Evolutionary conservation across 2,113 vertebrate species (phyloP).

Genomic region (Montifringilla adamsi): DNA sequence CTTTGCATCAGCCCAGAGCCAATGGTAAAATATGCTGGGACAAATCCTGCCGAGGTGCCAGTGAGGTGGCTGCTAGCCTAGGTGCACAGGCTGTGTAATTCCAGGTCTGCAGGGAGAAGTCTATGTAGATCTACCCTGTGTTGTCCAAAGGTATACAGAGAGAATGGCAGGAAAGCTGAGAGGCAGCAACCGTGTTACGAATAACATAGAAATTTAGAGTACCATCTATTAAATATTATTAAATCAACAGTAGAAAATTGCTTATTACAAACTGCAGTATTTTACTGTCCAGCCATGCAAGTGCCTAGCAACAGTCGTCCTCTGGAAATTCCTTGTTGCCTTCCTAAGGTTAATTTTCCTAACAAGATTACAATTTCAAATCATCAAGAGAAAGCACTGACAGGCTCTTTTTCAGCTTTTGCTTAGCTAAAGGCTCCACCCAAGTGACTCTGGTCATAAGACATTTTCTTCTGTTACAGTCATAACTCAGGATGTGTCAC

Average conservation of each 20-base stretch:
- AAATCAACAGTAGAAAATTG: neutral
- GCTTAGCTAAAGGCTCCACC: slow-evolving; percentile 34
- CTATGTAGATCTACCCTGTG: neutral
- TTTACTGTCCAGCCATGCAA: neutral
- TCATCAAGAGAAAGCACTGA: neutral
- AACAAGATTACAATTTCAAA: slow-evolving; percentile 18
- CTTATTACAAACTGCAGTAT: neutral
- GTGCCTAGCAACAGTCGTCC: neutral
- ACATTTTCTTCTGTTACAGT: slow-evolving; percentile 46
- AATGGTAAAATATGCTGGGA: neutral
- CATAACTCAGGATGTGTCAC: slow-evolving; percentile 49
- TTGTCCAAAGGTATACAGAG: neutral
- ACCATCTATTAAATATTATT: neutral
- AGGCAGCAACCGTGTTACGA: neutral
- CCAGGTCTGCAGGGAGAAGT: neutral
- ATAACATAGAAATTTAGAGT: neutral
- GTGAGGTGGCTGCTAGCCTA: neutral
- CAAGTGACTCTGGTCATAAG: slow-evolving; percentile 33
- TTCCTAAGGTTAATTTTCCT: slow-evolving; percentile 16
- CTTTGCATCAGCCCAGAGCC: neutral
- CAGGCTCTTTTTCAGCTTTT: slow-evolving; percentile 17
- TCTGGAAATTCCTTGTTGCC: neutral
- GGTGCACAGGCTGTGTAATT: neutral
- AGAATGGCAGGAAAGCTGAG: neutral
- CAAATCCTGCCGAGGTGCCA: neutral